Percentiles rank a stretch among this genome's conserved stretches.
These are phyloP conservation scores for Tiaroga cobitis DNA, from an alignment of 2,797 vertebrate species.

Conservation along the genomic window DNA sequence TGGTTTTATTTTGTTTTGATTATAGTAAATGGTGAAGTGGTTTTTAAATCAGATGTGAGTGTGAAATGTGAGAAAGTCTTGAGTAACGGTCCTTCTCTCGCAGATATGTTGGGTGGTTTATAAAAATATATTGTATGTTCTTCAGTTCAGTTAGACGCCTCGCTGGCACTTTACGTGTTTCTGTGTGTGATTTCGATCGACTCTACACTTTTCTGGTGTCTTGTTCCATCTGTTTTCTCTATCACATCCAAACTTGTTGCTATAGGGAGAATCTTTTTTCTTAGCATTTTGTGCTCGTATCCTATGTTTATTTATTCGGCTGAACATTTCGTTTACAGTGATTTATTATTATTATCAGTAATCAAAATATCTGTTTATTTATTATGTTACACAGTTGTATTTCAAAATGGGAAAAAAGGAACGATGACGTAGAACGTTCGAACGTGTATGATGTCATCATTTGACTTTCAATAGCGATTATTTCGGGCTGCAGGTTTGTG, in stretches of 20 bases:
- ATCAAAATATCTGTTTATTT: not conserved
- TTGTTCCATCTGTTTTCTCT: conserved; percentile 22
- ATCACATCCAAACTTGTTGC: conserved; percentile 28
- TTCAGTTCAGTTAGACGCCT: not conserved
- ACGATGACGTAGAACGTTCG: not conserved
- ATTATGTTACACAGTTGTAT: not conserved
- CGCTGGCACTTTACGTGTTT: not conserved
- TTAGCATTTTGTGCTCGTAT: not conserved
- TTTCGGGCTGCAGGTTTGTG: not conserved
- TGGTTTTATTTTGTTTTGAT: too few species aligned
- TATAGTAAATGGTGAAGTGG: not conserved
- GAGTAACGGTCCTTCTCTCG: conserved; percentile 7
- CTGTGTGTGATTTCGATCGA: not conserved
- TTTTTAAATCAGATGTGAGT: not conserved
- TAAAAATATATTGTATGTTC: not conserved
- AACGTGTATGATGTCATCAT: not conserved
- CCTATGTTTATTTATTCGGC: not conserved
- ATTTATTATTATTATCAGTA: not conserved
- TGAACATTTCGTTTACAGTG: not conserved
- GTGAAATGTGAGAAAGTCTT: conserved; percentile 1
- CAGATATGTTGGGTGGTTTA: conserved; percentile 13
- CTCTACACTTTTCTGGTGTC: too few species aligned
- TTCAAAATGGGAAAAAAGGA: not conserved
- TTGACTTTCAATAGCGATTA: not conserved
- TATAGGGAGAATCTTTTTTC: not conserved